Evolutionary conservation across 2,797 vertebrate species (phyloP), one percentile per base, ranked within the genome.

Genomic region (Vultur gryphus): DNA sequence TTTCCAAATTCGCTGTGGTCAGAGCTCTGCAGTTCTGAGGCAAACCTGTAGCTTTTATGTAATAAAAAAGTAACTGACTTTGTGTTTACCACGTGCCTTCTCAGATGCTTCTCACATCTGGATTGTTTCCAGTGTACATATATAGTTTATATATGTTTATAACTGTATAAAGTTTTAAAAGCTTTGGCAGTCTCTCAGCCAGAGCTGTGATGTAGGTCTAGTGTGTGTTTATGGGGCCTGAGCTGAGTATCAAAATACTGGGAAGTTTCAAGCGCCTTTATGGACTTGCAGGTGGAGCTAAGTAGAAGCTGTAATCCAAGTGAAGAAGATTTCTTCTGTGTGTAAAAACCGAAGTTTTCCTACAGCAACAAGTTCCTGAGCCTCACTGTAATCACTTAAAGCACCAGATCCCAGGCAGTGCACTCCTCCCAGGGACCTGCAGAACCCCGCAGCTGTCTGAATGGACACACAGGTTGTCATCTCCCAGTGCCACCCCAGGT

Each of bases 141-240:
- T 73, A 90, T 37, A 80, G 78, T 49, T 92, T 87, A 90, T 83
- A 73, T 57, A 93, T 70, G 75, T 87, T 92, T 93, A 87, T 62
- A 89, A 88, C 80, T 94, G 89, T 59, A 66, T 95, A 94, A 84
- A 95, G 23, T 71, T 95, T 95, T 90, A 80, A 96, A 92, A 93
- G 70, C 71, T 90, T 90, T 95, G 86, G 73, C 86, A 94, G 55
- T 54, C 65, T 65, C 66, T 93, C 49, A 64, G 59, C 16, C 52
- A 93, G 70, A 64, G 57, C 67, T 75, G 41, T 59, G 37, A 64
- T 89, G 93, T 70, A 87, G 81, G 71, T 90, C 66, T 72, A 55
- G 26, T 43, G 44, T n/a, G 62, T 86, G 57, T 85, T 91, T 87
- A 95, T 67, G 73, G 49, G 58, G 25, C 57, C 24, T 39, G 51